Evolutionary conservation across 1,140 invertebrate species (phyloP), one percentile per base, ranked within the genome.

Genomic region (Scaptomyza graminum): DNA sequence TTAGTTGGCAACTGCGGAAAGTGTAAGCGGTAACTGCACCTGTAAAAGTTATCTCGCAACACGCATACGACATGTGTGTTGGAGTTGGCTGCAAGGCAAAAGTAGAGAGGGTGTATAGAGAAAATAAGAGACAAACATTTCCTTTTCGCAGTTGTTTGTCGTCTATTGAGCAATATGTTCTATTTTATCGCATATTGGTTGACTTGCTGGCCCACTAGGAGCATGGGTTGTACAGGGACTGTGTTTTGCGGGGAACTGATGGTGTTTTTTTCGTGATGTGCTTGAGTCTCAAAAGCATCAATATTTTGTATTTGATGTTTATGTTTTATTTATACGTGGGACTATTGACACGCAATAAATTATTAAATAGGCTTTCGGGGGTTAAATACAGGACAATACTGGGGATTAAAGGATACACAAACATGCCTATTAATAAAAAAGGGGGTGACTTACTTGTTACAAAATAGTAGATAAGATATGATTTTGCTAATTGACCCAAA

Each of bases 161-260:
- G 66, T 78, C 74, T 81, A 88, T 82, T 72, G 74, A 88, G 83
- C 79, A 79, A 87, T 88, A 82, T 88, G 79, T 88, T 87, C 82
- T 87, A 78, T 79, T 88, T 87, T 88, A 87, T 88, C 83, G 78
- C 83, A 88, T 82, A 87, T 87, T 87, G 83, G 79, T 88, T 79
- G 75, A 88, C 71, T 88, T 76, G 78, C 62, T 34, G 70, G 60
- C 8, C 31, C 25, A 46, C 46, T 22, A 16, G 37, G 41, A 15
- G 15, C 16, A 34, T 55, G 34, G 16, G 4, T 13, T 15, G 11
- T 16, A 28, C 16, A 31, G 57, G 8, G 8, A 11, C 1, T 39
- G 16, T 12, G 18, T 8, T 41, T 9, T 37, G 34, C 31, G 59
- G 46, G 55, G 46, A 6, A 37, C 13, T 49, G 59, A 62, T 62